Evolutionary conservation across 2,797 vertebrate species (phyloP).

Genomic region (Morus bassanus): DNA sequence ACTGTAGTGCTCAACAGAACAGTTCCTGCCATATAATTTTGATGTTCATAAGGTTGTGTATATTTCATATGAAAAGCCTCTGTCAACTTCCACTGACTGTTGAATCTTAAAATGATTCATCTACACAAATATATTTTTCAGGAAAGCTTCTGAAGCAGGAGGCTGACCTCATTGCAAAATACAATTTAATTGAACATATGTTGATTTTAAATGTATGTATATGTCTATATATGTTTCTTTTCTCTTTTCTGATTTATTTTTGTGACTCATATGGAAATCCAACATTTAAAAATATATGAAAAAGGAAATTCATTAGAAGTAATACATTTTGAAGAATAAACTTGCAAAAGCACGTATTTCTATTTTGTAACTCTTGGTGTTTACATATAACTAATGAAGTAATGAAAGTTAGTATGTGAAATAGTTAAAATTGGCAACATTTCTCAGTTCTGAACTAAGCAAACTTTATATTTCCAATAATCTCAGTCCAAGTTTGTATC

Average conservation of each 20-base stretch:
- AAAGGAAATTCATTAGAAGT: not conserved
- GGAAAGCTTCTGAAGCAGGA: conserved; percentile 16
- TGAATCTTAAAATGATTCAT: conserved; percentile 62
- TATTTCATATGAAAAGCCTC: conserved; percentile 56
- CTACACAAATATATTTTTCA: conserved; percentile 42
- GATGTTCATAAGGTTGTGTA: conserved; percentile 53
- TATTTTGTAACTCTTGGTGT: not conserved
- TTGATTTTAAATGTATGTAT: conserved; percentile 14
- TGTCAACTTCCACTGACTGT: conserved; percentile 48
- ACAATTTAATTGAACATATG: conserved; percentile 42
- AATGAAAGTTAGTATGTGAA: not conserved
- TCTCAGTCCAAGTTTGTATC: not conserved
- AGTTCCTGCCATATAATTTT: conserved; percentile 49
- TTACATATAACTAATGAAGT: not conserved
- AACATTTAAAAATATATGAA: not conserved
- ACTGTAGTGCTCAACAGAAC: conserved; percentile 29
- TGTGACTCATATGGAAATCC: not conserved
- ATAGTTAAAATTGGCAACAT: not conserved
- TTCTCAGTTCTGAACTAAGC: not conserved
- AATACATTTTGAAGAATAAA: not conserved
- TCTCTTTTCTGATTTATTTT: not conserved
- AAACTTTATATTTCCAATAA: not conserved
- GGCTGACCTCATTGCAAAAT: conserved; percentile 32
- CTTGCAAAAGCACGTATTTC: not conserved
- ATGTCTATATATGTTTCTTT: not conserved